phyloP scores from a whole-genome alignment of 2,888 invertebrate genomes.

The Eupithecia abbreviata region DNA sequence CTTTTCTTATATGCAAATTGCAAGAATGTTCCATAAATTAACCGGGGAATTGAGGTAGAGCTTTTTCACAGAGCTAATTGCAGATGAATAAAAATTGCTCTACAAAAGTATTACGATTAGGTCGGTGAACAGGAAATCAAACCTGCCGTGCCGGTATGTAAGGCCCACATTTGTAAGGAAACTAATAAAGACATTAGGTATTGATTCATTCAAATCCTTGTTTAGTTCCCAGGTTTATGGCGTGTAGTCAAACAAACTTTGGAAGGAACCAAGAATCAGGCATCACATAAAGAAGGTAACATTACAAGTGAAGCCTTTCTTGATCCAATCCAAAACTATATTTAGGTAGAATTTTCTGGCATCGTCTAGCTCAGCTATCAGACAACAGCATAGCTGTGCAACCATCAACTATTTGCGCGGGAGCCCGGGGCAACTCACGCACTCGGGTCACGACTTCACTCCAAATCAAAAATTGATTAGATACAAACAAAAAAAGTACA shows the following conservation, averaged over 20 bases:
- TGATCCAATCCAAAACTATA: background rate
- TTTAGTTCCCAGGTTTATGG: background rate
- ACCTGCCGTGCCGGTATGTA: conserved; percentile 30
- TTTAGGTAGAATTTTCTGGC: background rate
- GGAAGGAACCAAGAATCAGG: background rate
- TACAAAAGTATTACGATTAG: conserved; percentile 40
- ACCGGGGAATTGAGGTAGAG: conserved; percentile 46
- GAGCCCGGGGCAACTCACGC: conserved; percentile 67
- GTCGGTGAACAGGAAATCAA: conserved; percentile 44
- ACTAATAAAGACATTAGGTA: conserved; percentile 10
- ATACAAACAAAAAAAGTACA: conserved; percentile 61
- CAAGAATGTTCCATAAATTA: conserved; percentile 50
- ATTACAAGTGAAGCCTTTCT: background rate
- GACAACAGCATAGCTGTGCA: conserved; percentile 26
- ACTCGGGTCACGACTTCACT: conserved; percentile 73
- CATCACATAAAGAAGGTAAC: background rate
- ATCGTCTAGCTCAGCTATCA: conserved; percentile 15
- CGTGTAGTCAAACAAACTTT: background rate
- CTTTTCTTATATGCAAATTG: conserved; percentile 51
- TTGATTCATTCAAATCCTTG: background rate
- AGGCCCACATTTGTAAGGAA: conserved; percentile 15
- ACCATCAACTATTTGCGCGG: conserved; percentile 59
- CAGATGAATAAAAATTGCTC: conserved; percentile 48
- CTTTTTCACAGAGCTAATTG: conserved; percentile 49
- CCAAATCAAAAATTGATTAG: conserved; percentile 79